A percentile compares a stretch with the other conserved stretches of the same genome.
phyloP scores from a whole-genome alignment of 2,888 invertebrate species.

The Coelinius sp. region DNA sequence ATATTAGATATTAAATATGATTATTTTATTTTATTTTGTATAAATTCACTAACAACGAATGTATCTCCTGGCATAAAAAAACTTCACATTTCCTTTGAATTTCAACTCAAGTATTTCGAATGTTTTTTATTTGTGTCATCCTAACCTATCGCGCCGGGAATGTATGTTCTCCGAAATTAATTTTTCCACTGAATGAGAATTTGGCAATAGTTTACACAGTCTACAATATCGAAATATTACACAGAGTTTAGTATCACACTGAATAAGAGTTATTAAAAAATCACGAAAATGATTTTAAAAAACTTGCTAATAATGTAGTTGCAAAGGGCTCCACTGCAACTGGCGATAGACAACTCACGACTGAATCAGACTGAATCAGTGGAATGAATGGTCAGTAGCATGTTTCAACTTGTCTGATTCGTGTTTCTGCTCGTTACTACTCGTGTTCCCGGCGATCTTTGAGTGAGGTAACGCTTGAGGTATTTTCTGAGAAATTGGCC shows the following conservation, averaged over 20 bases:
- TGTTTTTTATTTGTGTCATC: neutral
- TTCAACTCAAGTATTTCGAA: neutral
- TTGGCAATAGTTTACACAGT: neutral
- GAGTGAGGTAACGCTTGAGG: neutral
- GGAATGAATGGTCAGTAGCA: neutral
- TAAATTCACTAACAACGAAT: neutral
- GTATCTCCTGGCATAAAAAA: neutral
- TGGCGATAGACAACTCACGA: conserved; percentile 5
- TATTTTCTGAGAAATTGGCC: neutral
- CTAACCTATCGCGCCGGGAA: conserved; percentile 7
- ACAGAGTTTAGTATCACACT: neutral
- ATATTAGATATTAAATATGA: too few species aligned
- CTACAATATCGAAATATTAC: neutral
- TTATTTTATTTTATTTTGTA: too few species aligned
- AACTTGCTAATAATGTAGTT: neutral
- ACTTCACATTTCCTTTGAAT: conserved; percentile 3
- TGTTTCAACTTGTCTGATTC: conserved; percentile 28
- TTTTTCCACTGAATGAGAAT: too few species aligned
- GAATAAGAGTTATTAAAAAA: neutral
- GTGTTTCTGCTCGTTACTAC: conserved; percentile 11
- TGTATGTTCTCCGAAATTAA: too few species aligned
- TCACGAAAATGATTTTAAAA: neutral
- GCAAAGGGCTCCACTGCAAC: neutral
- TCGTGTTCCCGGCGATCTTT: neutral
- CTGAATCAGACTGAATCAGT: neutral